These are phyloP conservation scores for Hirudinaria manillensis DNA, from an alignment of 2,888 invertebrate species.

Conservation along the genomic window DNA sequence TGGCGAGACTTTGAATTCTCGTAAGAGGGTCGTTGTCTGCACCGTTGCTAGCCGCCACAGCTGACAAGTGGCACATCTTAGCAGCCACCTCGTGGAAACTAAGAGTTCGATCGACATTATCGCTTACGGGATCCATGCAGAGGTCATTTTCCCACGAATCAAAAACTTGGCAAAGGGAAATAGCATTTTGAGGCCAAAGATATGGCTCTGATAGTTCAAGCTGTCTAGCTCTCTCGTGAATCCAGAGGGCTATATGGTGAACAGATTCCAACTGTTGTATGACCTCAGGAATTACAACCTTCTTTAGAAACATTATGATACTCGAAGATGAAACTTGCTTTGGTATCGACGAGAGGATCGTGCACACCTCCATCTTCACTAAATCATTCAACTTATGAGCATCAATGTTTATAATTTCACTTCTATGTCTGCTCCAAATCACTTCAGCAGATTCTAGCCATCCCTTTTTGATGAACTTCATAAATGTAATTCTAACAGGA, in stretches of 20 bases:
- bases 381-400: not conserved
- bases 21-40: not conserved
- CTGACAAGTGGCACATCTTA: not conserved
- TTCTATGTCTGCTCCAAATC: not conserved
- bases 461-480: constrained; percentile 11
- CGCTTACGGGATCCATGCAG: not conserved
- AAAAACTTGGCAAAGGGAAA: constrained; percentile 41
- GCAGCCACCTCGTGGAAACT: not conserved
- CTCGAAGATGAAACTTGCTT: not conserved
- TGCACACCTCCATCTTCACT: no score
- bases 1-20: not conserved
- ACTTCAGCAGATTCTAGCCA: constrained; percentile 17
- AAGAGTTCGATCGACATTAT: not conserved
- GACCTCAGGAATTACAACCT: constrained; percentile 3
- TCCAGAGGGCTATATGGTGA: constrained; percentile 41
- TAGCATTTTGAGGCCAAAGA: constrained; percentile 46
- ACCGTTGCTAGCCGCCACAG: not conserved
- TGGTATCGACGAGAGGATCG: not conserved
- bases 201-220: constrained; percentile 47
- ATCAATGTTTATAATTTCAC: not conserved
- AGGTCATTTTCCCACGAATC: not conserved
- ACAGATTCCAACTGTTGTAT: constrained; percentile 39
- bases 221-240: constrained; percentile 43
- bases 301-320: not conserved
- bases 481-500: not conserved